These are phyloP conservation scores for Aleiodes leptofemur DNA, from an alignment of 2,888 invertebrate genomes.

Conservation along the genomic window DNA sequence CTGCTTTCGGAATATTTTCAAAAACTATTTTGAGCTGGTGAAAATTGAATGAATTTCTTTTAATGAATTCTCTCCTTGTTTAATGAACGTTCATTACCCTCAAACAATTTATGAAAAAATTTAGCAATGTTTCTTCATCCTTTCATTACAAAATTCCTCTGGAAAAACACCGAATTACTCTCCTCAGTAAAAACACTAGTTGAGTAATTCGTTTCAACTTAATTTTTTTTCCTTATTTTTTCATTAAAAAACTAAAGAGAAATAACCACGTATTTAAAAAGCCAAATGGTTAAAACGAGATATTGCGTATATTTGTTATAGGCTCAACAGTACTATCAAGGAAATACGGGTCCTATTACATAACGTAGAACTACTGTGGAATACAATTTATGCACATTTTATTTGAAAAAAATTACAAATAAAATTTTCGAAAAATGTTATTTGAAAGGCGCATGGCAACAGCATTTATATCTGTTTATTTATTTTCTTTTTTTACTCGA, in stretches of 20 bases:
- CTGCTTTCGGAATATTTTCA: no score
- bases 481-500: slow-evolving; percentile 32
- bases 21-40: no score
- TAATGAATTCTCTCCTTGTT: no score
- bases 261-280: slow-evolving; percentile 18
- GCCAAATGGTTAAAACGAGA: neutral
- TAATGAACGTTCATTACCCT: neutral
- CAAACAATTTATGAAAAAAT: slow-evolving; percentile 4
- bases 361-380: neutral
- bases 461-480: slow-evolving; percentile 32
- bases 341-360: slow-evolving; percentile 30
- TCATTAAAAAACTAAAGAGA: neutral
- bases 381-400: neutral
- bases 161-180: neutral
- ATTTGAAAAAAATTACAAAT: neutral
- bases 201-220: slow-evolving; percentile 8
- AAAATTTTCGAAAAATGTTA: slow-evolving; percentile 12
- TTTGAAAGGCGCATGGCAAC: slow-evolving; percentile 37
- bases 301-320: slow-evolving; percentile 11
- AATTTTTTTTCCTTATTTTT: slow-evolving; percentile 6
- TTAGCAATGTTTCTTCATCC: neutral
- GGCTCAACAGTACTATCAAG: neutral
- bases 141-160: neutral
- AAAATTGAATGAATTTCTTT: no score
- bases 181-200: slow-evolving; percentile 6